A percentile compares a stretch with the other conserved stretches of the same genome.
These are phyloP conservation scores for Tetranychus cinnabarinus DNA, from an alignment of 1,140 invertebrate species.

Conservation along the genomic window DNA sequence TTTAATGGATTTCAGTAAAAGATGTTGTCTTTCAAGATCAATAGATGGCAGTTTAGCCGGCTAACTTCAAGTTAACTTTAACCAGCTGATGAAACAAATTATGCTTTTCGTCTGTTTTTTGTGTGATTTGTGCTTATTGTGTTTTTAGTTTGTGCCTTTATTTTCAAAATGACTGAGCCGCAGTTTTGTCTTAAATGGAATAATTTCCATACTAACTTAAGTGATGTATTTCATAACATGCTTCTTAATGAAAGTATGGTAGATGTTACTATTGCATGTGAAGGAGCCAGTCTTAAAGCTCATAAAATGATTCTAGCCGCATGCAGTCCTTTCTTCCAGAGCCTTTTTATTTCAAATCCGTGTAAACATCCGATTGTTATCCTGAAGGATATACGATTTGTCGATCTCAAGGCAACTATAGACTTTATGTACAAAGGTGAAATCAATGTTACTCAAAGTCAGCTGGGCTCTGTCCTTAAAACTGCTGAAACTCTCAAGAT, in stretches of 20 bases:
- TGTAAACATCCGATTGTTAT: constrained; percentile 60
- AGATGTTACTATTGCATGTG: constrained; percentile 60
- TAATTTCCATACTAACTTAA: constrained; percentile 71
- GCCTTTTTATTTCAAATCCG: constrained; percentile 46
- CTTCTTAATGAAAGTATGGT: constrained; percentile 50
- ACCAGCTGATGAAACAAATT: too few species aligned
- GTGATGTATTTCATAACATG: constrained; percentile 71
- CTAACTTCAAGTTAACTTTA: too few species aligned
- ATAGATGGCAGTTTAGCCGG: too few species aligned
- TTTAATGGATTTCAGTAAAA: too few species aligned
- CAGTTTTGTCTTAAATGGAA: constrained; percentile 84
- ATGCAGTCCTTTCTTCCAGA: constrained; percentile 64
- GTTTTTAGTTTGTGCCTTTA: too few species aligned
- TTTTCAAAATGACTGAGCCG: constrained; percentile 47
- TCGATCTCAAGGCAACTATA: constrained; percentile 57
- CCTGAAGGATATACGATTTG: constrained; percentile 52
- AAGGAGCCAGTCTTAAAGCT: constrained; percentile 43
- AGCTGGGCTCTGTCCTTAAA: constrained; percentile 46
- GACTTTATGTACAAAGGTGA: constrained; percentile 82
- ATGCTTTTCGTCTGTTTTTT: too few species aligned
- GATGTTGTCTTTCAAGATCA: too few species aligned
- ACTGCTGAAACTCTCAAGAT: constrained; percentile 60
- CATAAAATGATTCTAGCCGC: constrained; percentile 71
- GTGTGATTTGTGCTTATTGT: too few species aligned
- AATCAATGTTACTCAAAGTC: constrained; percentile 65